Conservation (phyloP, 1,140 invertebrate species). For the Aphis gossypii region DNA sequence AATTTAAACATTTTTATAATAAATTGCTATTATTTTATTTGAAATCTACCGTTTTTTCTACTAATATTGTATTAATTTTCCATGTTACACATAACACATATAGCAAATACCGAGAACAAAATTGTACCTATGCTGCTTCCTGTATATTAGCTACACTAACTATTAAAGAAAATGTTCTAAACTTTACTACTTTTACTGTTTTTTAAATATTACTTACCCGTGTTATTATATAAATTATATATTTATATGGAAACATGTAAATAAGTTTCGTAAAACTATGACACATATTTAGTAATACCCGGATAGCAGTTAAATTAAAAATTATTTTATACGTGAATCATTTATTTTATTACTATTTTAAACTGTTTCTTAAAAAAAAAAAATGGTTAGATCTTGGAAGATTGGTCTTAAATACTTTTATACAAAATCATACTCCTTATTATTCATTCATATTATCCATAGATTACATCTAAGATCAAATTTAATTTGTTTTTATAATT, state of each 20-base stretch:
- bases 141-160: background rate
- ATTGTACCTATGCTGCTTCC: background rate
- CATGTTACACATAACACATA: background rate
- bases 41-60: no score
- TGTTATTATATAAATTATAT: background rate
- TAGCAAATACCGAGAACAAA: background rate
- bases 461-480: background rate
- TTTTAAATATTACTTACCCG: background rate
- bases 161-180: background rate
- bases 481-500: background rate
- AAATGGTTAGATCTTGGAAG: background rate
- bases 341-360: conserved; percentile 15
- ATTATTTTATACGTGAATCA: background rate
- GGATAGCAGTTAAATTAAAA: background rate
- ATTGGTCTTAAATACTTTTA: background rate
- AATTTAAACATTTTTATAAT: background rate
- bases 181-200: background rate
- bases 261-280: background rate
- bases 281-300: background rate
- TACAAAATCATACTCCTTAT: background rate
- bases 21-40: background rate
- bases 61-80: no score
- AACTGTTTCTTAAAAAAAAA: no score
- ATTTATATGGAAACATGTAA: background rate
- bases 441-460: background rate